phyloP scores from a whole-genome alignment of 1,140 invertebrate genomes.

The Harpegnathos saltator region DNA sequence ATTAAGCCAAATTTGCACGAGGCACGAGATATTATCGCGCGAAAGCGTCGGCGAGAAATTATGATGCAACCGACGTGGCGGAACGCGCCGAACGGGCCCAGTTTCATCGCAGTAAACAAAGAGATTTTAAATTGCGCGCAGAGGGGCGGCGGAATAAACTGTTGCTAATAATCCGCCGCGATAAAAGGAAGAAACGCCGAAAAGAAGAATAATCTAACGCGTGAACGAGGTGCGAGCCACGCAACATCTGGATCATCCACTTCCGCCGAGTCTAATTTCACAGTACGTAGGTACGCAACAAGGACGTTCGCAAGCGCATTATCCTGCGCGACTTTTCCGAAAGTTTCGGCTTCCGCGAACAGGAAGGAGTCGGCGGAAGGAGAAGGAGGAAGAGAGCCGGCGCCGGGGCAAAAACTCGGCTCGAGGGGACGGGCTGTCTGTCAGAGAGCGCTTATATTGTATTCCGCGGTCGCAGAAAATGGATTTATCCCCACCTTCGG shows the following conservation, averaged over 20 bases:
- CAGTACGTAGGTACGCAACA: background rate
- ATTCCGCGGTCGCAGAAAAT: conserved; percentile 80
- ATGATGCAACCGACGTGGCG: conserved; percentile 10
- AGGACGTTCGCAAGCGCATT: conserved; percentile 16
- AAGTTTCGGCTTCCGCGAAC: conserved; percentile 36
- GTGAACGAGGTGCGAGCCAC: background rate
- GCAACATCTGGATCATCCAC: background rate
- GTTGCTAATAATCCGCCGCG: too few species aligned
- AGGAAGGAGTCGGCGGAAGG: conserved; percentile 21
- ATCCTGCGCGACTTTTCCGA: conserved; percentile 26
- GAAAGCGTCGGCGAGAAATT: conserved; percentile 31
- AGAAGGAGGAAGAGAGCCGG: conserved; percentile 48
- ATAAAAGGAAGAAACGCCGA: too few species aligned
- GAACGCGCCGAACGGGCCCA: background rate
- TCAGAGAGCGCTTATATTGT: conserved; percentile 79
- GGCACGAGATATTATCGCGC: conserved; percentile 40
- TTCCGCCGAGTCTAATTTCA: conserved; percentile 9
- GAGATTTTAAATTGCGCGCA: too few species aligned
- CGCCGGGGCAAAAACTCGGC: conserved; percentile 68
- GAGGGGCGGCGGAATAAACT: too few species aligned
- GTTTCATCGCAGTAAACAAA: background rate
- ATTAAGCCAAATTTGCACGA: conserved; percentile 27
- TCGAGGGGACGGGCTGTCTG: conserved; percentile 66
- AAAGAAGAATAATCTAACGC: too few species aligned
- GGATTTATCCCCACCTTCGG: conserved; percentile 80